Evolutionary conservation across 2,888 invertebrate genomes (phyloP), one percentile per base, ranked within the genome.

Genomic region (Eupithecia centaureata): DNA sequence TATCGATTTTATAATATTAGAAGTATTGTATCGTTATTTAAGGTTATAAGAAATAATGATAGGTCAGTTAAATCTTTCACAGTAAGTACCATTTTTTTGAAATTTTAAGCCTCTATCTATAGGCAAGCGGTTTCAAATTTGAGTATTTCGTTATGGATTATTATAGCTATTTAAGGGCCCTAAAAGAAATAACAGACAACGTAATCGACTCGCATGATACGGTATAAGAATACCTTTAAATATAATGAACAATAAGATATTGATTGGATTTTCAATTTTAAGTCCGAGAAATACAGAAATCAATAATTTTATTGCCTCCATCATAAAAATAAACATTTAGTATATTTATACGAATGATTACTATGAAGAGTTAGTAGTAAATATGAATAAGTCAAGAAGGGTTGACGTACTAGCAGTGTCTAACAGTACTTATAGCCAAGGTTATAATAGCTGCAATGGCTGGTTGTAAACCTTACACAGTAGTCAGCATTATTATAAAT

Each of bases 341-440:
- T n/a, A n/a, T n/a, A n/a, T 42, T 42, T 52, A 52, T 27, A 25
- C 12, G 12, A 51, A 27, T 2, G 27, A 52, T 15, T 13, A 15
- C 13, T 27, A 7, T 27, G 13, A 13, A 25, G 22, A 5, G 52
- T 52, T 2, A 15, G 15, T 5, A 52, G 52, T 25, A 52, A 12
- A 13, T 27, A 27, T 15, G 27, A 15, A 52, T 13, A 27, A 52
- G 15, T 18, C 3, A 25, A 51, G 54, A 18, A 18, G 32, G 57
- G 12, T 22, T 18, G 28, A n/a, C 32, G 35, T 61, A 56, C 61
- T 54, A 58, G 28, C 64, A 18, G 25, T 51, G 61, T 25, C 30
- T 64, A 32, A 27, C 18, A 63, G 59, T 42, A 42, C 65, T 65
- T 69, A 69, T 47, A 65, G 30, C 30, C 69, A 65, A 63, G 69